Evolutionary conservation across 1,140 invertebrate genomes (phyloP).

Genomic region (Acyrthosiphon pisum): DNA sequence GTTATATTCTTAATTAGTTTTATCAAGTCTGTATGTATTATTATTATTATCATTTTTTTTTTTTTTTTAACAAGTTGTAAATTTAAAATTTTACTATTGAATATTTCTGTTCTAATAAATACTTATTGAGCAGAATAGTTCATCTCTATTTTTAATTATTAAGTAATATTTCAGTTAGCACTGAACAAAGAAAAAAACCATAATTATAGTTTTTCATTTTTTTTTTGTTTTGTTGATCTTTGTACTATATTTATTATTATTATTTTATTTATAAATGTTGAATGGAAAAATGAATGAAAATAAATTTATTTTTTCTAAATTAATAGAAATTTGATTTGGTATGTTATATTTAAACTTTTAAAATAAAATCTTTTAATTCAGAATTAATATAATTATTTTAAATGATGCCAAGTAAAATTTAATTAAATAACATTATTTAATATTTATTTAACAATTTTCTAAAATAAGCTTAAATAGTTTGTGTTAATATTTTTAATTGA

Average conservation of each 20-base stretch:
- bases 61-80: background rate
- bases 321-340: background rate
- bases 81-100: background rate
- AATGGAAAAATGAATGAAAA: background rate
- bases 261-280: constrained; percentile 17
- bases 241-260: background rate
- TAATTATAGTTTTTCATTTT: background rate
- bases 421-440: background rate
- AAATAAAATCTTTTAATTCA: background rate
- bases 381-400: background rate
- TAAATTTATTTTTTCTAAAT: background rate
- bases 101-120: background rate
- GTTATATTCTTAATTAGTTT: constrained; percentile 31
- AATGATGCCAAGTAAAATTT: background rate
- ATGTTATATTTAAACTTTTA: background rate
- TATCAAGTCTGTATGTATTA: constrained; percentile 8
- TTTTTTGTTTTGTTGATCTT: constrained; percentile 13
- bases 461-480: background rate
- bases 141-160: background rate
- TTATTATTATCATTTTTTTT: background rate
- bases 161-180: background rate
- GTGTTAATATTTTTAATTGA: background rate
- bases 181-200: background rate
- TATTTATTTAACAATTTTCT: background rate
- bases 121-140: background rate